Conservation (phyloP, 2,113 vertebrate species). For the Tyto alba region DNA sequence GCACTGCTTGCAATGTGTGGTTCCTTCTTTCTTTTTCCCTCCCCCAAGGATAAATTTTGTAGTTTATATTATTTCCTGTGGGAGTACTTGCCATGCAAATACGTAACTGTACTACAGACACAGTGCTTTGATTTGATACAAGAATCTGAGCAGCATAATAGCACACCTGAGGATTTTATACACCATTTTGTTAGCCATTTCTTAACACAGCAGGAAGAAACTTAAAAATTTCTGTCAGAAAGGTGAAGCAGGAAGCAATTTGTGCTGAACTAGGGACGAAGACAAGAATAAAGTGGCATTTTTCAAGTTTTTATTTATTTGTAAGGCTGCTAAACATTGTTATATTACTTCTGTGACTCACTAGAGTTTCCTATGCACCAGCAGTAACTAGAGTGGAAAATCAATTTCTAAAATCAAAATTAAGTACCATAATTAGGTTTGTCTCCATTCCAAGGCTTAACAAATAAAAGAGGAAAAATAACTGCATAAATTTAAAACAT, state of each 20-base stretch:
- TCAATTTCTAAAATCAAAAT: conserved; percentile 72
- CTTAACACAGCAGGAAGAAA: background rate
- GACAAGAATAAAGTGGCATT: background rate
- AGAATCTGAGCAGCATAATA: background rate
- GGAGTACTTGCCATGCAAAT: conserved; percentile 46
- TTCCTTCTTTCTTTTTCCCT: background rate
- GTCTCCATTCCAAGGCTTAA: conserved; percentile 22
- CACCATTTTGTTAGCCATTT: background rate
- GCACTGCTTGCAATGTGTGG: background rate
- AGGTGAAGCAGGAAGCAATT: background rate
- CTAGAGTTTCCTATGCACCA: conserved; percentile 41
- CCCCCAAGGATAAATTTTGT: background rate
- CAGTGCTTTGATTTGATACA: conserved; percentile 7
- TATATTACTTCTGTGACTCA: conserved; percentile 21
- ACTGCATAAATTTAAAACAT: conserved; percentile 2
- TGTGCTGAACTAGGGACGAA: background rate
- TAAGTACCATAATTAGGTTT: conserved; percentile 57
- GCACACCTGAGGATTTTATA: background rate
- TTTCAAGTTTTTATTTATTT: background rate
- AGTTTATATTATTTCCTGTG: conserved; percentile 29
- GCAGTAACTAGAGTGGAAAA: conserved; percentile 63
- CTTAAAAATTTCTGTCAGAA: background rate
- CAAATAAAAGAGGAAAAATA: conserved; percentile 38
- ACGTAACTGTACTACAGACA: background rate
- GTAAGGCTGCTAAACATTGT: background rate